A percentile compares a stretch with the other conserved stretches of the same genome.
phyloP scores from a whole-genome alignment of 2,113 vertebrate species.

The Amia ocellicauda region DNA sequence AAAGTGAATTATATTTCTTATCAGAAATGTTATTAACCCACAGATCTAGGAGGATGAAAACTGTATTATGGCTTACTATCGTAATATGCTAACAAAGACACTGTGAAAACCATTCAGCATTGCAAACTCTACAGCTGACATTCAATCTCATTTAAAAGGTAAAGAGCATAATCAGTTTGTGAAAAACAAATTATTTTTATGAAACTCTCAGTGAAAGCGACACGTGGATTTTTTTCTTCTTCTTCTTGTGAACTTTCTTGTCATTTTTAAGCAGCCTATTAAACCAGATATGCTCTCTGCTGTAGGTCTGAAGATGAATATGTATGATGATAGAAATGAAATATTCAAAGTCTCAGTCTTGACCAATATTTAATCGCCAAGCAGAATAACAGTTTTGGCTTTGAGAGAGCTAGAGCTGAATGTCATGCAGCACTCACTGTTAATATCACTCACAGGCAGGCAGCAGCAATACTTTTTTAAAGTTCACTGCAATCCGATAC shows the following conservation, averaged over 20 bases:
- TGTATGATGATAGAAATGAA: slow-evolving; percentile 57
- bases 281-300: slow-evolving; percentile 25
- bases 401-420: slow-evolving; percentile 42
- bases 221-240: too few relatives aligned
- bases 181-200: too few relatives aligned
- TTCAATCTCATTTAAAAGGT: too few relatives aligned
- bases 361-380: slow-evolving; percentile 56
- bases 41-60: slow-evolving; percentile 65
- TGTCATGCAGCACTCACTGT: slow-evolving; percentile 51
- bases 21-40: slow-evolving; percentile 76
- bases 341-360: slow-evolving; percentile 64
- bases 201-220: too few relatives aligned
- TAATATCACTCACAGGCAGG: slow-evolving; percentile 52
- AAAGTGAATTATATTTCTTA: slow-evolving; percentile 69
- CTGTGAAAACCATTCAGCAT: too few relatives aligned
- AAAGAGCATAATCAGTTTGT: too few relatives aligned
- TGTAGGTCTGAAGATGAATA: slow-evolving; percentile 65
- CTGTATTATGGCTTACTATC: slow-evolving; percentile 44
- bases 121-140: too few relatives aligned
- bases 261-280: slow-evolving; percentile 53
- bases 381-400: slow-evolving; percentile 42
- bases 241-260: slow-evolving; percentile 26
- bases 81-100: neutral
- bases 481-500: slow-evolving; percentile 27
- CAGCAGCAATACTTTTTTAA: slow-evolving; percentile 68